These are phyloP conservation scores for Lordiphosa stackelbergi DNA, from an alignment of 1,140 invertebrate genomes.

Conservation along the genomic window DNA sequence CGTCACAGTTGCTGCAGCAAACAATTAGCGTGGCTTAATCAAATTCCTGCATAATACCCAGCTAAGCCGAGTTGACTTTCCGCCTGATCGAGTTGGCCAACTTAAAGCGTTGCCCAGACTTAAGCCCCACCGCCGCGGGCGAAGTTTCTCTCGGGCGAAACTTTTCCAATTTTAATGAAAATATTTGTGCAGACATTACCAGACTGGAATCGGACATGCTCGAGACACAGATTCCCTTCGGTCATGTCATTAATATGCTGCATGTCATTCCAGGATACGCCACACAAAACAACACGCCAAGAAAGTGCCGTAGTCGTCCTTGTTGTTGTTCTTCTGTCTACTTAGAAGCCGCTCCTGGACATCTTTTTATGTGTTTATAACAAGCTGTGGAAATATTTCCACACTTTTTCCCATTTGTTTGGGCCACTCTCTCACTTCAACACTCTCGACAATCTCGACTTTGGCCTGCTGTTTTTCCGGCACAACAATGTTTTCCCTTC, in stretches of 20 bases:
- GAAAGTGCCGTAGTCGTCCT: slow-evolving; percentile 4
- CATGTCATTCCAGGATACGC: slow-evolving; percentile 27
- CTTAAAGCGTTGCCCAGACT: slow-evolving; percentile 39
- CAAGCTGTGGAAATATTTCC: slow-evolving; percentile 63
- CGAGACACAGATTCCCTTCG: slow-evolving; percentile 16
- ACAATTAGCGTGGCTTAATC: slow-evolving; percentile 64
- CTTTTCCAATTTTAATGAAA: slow-evolving; percentile 63
- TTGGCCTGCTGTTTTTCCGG: slow-evolving; percentile 19
- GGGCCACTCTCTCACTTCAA: slow-evolving; percentile 14
- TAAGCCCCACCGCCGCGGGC: slow-evolving; percentile 21
- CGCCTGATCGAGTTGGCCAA: slow-evolving; percentile 28
- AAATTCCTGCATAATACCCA: slow-evolving; percentile 42
- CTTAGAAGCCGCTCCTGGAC: slow-evolving; percentile 10
- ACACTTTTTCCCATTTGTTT: slow-evolving; percentile 42
- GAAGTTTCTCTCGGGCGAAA: slow-evolving; percentile 27
- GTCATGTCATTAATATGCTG: slow-evolving; percentile 55
- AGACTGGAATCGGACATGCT: slow-evolving; percentile 24
- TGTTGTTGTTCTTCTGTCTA: slow-evolving; percentile 17
- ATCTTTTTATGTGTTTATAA: slow-evolving; percentile 51
- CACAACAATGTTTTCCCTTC: slow-evolving; percentile 15
- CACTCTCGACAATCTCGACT: slow-evolving; percentile 18
- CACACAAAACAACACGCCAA: slow-evolving; percentile 6
- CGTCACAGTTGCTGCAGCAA: slow-evolving; percentile 39
- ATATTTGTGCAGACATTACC: slow-evolving; percentile 46
- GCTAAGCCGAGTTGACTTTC: slow-evolving; percentile 6